Evolutionary conservation across 1,140 invertebrate genomes (phyloP).

Genomic region (Rhyacophila brunnea): DNA sequence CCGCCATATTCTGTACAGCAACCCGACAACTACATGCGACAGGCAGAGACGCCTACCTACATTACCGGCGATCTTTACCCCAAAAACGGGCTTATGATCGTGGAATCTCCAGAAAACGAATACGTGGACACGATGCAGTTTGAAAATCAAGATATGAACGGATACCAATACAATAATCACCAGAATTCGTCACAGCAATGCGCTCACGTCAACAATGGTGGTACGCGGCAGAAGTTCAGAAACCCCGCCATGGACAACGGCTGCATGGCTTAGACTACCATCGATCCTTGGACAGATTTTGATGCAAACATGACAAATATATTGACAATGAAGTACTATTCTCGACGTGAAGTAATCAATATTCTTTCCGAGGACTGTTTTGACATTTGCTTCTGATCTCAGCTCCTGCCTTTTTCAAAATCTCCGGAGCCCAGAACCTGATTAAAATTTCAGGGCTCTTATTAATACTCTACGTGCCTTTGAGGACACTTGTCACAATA

Average conservation of each 20-base stretch:
- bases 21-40: constrained; percentile 48
- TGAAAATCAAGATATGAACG: constrained; percentile 29
- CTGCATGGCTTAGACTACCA: constrained; percentile 44
- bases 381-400: no score
- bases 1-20: constrained; percentile 21
- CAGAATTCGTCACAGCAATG: constrained; percentile 42
- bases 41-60: constrained; percentile 41
- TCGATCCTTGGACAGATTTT: neutral
- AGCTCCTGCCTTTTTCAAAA: no score
- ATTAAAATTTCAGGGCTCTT: no score
- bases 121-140: constrained; percentile 38
- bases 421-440: no score
- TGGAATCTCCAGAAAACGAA: constrained; percentile 33
- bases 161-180: constrained; percentile 41
- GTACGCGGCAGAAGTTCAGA: constrained; percentile 46
- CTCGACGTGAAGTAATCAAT: no score
- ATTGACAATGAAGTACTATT: no score
- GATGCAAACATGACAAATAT: constrained; percentile 11
- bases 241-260: constrained; percentile 50
- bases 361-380: no score
- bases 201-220: constrained; percentile 39
- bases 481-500: no score
- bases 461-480: no score
- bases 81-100: constrained; percentile 46
- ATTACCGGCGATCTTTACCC: constrained; percentile 45